Conservation (phyloP, 2,888 invertebrate species). For the Plusia festucae region DNA sequence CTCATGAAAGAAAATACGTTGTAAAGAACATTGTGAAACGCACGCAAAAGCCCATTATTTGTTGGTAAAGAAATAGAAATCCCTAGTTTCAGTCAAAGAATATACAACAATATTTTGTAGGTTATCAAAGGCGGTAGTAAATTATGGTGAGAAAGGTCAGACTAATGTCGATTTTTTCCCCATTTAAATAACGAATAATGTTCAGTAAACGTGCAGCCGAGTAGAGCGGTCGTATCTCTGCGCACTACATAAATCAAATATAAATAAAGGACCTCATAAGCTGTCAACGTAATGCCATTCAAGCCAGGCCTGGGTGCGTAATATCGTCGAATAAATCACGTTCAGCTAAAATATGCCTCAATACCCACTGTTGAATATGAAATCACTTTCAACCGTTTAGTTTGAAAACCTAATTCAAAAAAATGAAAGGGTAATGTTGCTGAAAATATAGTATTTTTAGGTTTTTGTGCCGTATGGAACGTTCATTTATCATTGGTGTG, state of each 20-base stretch:
- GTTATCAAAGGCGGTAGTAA: conserved; percentile 40
- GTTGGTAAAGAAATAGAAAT: conserved; percentile 48
- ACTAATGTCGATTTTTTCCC: conserved; percentile 55
- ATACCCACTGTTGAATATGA: conserved; percentile 82
- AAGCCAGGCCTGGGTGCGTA: conserved; percentile 84
- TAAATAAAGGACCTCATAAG: conserved; percentile 88
- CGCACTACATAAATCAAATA: conserved; percentile 87
- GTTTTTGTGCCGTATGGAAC: conserved; percentile 14
- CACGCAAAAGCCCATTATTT: conserved; percentile 31
- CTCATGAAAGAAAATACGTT: conserved; percentile 16
- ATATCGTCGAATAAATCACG: conserved; percentile 87
- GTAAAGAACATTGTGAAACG: conserved; percentile 25
- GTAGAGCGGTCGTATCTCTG: conserved; percentile 76
- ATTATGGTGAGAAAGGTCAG: conserved; percentile 46
- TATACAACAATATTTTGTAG: conserved; percentile 44
- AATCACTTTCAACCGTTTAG: conserved; percentile 76
- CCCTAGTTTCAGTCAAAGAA: conserved; percentile 40
- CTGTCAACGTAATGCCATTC: conserved; percentile 88
- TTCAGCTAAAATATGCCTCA: conserved; percentile 84
- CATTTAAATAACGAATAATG: conserved; percentile 65
- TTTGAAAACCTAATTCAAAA: conserved; percentile 62
- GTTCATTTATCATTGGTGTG: conserved; percentile 18
- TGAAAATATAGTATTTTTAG: conserved; percentile 31
- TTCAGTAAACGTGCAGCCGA: conserved; percentile 63
- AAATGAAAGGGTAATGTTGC: conserved; percentile 44